Conservation (phyloP, 2,888 invertebrate species). For the Cynaeus angustus region DNA sequence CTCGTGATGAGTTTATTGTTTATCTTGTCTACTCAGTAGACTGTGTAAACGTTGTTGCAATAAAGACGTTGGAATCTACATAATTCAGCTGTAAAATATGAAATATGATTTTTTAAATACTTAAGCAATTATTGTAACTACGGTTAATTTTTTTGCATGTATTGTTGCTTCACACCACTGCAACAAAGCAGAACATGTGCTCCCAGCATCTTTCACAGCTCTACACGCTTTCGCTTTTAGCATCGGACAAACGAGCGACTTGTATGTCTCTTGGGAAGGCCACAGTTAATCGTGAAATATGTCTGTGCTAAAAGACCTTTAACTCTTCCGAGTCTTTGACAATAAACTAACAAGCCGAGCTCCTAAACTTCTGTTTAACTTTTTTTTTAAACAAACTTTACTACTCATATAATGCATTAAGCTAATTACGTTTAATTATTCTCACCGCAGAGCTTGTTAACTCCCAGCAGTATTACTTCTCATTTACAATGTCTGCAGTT, state of each 20-base stretch:
- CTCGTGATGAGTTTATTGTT: no score
- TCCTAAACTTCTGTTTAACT: constrained; percentile 42
- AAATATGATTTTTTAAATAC: no score
- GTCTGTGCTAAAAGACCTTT: constrained; percentile 58
- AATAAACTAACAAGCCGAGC: constrained; percentile 46
- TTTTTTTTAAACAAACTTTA: constrained; percentile 47
- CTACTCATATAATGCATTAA: constrained; percentile 49
- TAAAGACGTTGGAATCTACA: no score
- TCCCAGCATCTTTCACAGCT: constrained; percentile 54
- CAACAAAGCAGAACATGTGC: constrained; percentile 58
- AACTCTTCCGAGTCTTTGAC: constrained; percentile 56
- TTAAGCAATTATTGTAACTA: no score
- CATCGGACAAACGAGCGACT: constrained; percentile 63
- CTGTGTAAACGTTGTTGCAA: no score
- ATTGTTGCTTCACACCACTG: constrained; percentile 42
- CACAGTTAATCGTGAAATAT: constrained; percentile 65
- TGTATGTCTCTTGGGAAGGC: constrained; percentile 61
- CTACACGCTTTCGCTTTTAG: constrained; percentile 68
- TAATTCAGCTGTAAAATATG: no score
- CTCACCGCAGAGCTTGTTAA: constrained; percentile 26
- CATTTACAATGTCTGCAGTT: background rate
- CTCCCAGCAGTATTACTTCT: background rate
- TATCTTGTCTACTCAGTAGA: no score
- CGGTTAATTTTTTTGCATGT: constrained; percentile 19
- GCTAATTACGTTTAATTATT: constrained; percentile 48